Evolutionary conservation across 2,888 invertebrate species (phyloP), one percentile per base, ranked within the genome.

Genomic region (Agonopterix alstromeriana): DNA sequence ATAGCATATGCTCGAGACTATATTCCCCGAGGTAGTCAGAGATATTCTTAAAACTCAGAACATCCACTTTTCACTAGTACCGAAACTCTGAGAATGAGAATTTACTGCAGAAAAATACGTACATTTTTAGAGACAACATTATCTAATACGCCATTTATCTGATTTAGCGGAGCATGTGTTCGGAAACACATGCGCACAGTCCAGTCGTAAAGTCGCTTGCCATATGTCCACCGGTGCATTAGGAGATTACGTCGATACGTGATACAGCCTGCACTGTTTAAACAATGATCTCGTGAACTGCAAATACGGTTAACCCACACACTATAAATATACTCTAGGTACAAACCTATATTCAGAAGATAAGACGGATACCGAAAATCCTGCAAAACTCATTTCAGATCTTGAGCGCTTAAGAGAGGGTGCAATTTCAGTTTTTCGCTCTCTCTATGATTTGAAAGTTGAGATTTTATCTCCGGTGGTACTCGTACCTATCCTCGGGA

Each of bases 231-330:
- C 43, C 17, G 27, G 53, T 62, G 58, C 61, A 65, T 75, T 73
- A 70, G 65, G 46, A 61, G 69, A 76, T 79, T 71, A 70, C 59
- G 51, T 63, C 55, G 48, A 52, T 58, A 63, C 63, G 61, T 65
- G 63, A 61, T 54, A 47, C 46, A 46, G 51, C 27, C 27, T 44
- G 47, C 43, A 48, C 57, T 64, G 60, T 55, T 55, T 55, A 60
- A 65, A 70, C 65, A 66, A 46, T 58, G 58, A 57, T 59, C 56
- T 53, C 50, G 12, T 46, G 48, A 40, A 47, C 40, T 38, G 47
- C 54, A 38, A 38, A 38, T 10, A 7, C 10, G 4, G 38, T 38
- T 38, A 38, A n/a, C 38, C n/a, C 38, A 38, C 38, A 38, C n/a
- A 38, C 38, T 38, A 7, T 5, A 38, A 9, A n/a, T 38, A 38